Base-by-base conservation (phyloP, 1,140 invertebrate species). In the Whitmania pigra region DNA sequence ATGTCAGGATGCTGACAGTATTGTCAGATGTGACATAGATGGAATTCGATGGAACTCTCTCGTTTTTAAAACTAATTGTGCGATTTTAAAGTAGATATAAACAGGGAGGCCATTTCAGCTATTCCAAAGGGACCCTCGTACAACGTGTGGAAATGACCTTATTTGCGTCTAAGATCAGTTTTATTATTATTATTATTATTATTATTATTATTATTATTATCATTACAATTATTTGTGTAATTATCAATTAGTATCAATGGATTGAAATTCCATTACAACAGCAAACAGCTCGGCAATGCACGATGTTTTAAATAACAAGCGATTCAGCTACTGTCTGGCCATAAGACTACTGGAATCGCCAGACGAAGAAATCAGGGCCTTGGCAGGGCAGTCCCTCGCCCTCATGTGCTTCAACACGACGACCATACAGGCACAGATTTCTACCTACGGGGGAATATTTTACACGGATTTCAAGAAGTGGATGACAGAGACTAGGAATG, bases 361-460 rank as follows among this genome's bases (percentile, higher is more conserved):
- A 0, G 57, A 63, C 29, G 57, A 63, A 63, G 57, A 63, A 7
- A 63, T 63, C 57, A 63, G 57, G 29, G 57, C 57, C 9, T 18
- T 63, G 57, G 57, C 22, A 13, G 57, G 57, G 6, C 57, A 63
- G 57, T 11, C 57, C 22, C 57, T 63, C 9, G 57, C 57, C 22
- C 22, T 63, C 22, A 63, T 63, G 57, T 63, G 57, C 57, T 63
- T 25, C 57, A 63, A 63, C 57, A 63, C 29, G 57, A 63, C 57
- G 1, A 11, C 57, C 22, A 63, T 31, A 11, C 57, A 63, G 29
- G 22, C 57, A 11, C 22, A 63, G 29, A 63, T 63, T 18, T 22
- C 57, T 7, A 63, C 57, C 22, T 63, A 25, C 20, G 57, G 57
- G 6, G 57, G 57, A 1, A 63, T 63, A 11, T 63, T 25, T 15